Conservation (phyloP, 2,888 invertebrate genomes). For the Rutpela maculata region DNA sequence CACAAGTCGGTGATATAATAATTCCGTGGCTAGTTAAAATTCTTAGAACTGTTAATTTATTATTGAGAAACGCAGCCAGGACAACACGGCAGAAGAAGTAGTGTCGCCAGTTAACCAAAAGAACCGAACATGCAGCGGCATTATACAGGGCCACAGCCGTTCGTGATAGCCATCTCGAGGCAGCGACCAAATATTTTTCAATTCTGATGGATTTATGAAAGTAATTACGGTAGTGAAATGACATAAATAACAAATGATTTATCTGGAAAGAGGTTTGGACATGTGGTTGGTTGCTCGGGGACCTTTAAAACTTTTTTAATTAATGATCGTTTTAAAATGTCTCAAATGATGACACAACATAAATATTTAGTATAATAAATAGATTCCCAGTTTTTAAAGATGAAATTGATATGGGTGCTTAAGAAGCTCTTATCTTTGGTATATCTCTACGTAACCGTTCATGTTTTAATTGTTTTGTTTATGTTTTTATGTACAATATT, state of each 20-base stretch:
- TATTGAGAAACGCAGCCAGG: slow-evolving; percentile 33
- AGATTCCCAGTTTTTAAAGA: slow-evolving; percentile 49
- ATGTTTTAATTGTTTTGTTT: slow-evolving; percentile 24
- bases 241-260: slow-evolving; percentile 70
- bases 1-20: slow-evolving; percentile 41
- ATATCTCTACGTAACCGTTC: slow-evolving; percentile 13
- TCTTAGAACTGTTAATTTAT: slow-evolving; percentile 40
- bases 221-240: slow-evolving; percentile 69
- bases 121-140: slow-evolving; percentile 48
- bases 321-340: slow-evolving; percentile 62
- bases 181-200: slow-evolving; percentile 65
- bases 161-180: slow-evolving; percentile 65
- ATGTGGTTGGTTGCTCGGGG: slow-evolving; percentile 53
- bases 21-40: slow-evolving; percentile 29
- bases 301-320: slow-evolving; percentile 56
- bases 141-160: slow-evolving; percentile 41
- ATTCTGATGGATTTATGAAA: slow-evolving; percentile 69
- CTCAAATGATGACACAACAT: slow-evolving; percentile 59
- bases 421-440: slow-evolving; percentile 21
- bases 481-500: slow-evolving; percentile 12
- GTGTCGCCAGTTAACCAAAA: slow-evolving; percentile 47
- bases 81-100: slow-evolving; percentile 46
- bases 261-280: slow-evolving; percentile 55
- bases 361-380: slow-evolving; percentile 55
- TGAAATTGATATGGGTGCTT: slow-evolving; percentile 50